Evolutionary conservation across 1,140 invertebrate species (phyloP), one percentile per base, ranked within the genome.

Genomic region (Eriocheir sinensis): DNA sequence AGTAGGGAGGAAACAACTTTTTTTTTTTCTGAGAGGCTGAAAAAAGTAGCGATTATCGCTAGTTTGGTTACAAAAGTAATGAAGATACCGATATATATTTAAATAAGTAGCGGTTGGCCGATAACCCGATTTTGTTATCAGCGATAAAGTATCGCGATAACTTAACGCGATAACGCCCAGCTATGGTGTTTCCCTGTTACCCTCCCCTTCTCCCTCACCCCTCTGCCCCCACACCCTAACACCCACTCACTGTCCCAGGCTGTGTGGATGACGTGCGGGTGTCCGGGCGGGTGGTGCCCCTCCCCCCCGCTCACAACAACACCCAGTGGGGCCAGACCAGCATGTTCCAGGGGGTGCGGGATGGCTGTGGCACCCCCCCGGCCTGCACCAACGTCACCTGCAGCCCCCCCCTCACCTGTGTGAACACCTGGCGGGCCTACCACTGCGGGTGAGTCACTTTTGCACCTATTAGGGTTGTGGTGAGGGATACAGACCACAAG

Each of bases 301-400:
- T 86, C 15, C 83, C 83, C 83, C 83, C 83, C 12, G 40, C 83
- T 17, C 30, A 21, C 12, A 86, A 86, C 83, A 86, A n/a, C 83
- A 86, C 36, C 17, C 36, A 15, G 8, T 86, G 81, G 81, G 81
- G n/a, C 81, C 15, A 4, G 81, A 15, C n/a, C 15, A 38, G 32
- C 40, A 53, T 89, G 88, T 48, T 79, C 34, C 44, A 79, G 90
- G 53, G 53, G 21, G 90, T 91, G 53, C 21, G 36, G 53, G 90
- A 60, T 2, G 90, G 90, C 12, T 91, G 90, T 38, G n/a, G 32
- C 2, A 60, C 90, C 3, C 90, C 90, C 36, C 90, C 90, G 0
- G 72, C 90, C 90, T 91, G 90, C 60, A 27, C 53, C 44, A 91
- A 91, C 44, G 53, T 91, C 34, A 79, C 90, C 60, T 91, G 90